Conservation (phyloP, 2,888 invertebrate species). For the Cheilosia vernalis region DNA sequence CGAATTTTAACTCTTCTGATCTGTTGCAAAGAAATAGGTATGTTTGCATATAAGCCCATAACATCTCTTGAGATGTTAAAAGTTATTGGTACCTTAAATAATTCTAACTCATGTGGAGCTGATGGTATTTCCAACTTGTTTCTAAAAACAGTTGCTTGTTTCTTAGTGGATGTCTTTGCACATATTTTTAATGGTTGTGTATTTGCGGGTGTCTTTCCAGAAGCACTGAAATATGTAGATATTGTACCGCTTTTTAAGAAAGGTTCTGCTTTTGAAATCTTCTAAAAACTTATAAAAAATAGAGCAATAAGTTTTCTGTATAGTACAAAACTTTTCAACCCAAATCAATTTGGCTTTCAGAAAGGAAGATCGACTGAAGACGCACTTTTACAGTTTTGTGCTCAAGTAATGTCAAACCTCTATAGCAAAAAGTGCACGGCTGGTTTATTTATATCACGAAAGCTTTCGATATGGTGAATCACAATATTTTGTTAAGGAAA, state of each 20-base stretch:
- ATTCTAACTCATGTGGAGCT: constrained; percentile 19
- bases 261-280: constrained; percentile 16
- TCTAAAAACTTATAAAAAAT: constrained; percentile 16
- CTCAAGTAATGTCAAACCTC: too few species aligned
- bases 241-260: constrained; percentile 14
- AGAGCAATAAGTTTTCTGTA: constrained; percentile 8
- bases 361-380: background rate
- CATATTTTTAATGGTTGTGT: constrained; percentile 10
- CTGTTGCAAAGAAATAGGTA: constrained; percentile 5
- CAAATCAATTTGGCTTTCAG: constrained; percentile 18
- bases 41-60: constrained; percentile 4
- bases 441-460: too few species aligned
- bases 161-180: constrained; percentile 11
- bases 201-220: constrained; percentile 5
- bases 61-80: constrained; percentile 1
- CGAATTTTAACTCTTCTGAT: background rate
- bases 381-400: too few species aligned
- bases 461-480: too few species aligned
- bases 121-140: constrained; percentile 9
- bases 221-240: background rate
- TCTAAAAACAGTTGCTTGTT: constrained; percentile 7
- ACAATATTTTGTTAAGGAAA: too few species aligned
- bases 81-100: constrained; percentile 5
- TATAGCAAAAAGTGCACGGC: too few species aligned
- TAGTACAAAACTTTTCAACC: constrained; percentile 6